A percentile compares a stretch with the other conserved stretches of the same genome.
phyloP scores from a whole-genome alignment of 1,140 invertebrate species.

The Panulirus ornatus region DNA sequence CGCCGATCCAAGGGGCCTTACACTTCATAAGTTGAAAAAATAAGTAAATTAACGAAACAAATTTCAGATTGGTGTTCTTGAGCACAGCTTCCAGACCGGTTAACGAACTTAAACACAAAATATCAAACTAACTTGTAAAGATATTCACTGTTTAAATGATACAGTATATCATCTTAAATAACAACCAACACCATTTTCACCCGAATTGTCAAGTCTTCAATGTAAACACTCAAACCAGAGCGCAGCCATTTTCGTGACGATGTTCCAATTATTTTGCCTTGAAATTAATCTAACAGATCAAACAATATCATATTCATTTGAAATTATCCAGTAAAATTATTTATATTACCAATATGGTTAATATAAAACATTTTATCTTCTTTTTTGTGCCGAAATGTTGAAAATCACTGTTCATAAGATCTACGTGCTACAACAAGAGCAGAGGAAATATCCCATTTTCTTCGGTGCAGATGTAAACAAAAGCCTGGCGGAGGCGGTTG shows the following conservation, averaged over 20 bases:
- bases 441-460: neutral
- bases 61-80: neutral
- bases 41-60: neutral
- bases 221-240: constrained; percentile 8
- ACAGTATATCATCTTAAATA: neutral
- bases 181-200: neutral
- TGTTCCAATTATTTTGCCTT: neutral
- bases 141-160: neutral
- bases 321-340: neutral
- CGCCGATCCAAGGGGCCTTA: too few relatives aligned
- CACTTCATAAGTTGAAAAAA: neutral
- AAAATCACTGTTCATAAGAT: neutral
- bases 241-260: neutral
- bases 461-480: neutral
- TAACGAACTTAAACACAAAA: neutral
- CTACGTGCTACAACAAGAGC: neutral
- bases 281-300: neutral
- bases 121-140: neutral
- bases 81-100: neutral
- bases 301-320: neutral
- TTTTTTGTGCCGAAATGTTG: too few relatives aligned
- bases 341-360: too few relatives aligned
- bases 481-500: neutral
- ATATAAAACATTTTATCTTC: too few relatives aligned
- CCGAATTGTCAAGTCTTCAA: constrained; percentile 12